A percentile compares a stretch with the other conserved stretches of the same genome.
phyloP scores from a whole-genome alignment of 2,888 invertebrate genomes.

The Dendrolimus houi region DNA sequence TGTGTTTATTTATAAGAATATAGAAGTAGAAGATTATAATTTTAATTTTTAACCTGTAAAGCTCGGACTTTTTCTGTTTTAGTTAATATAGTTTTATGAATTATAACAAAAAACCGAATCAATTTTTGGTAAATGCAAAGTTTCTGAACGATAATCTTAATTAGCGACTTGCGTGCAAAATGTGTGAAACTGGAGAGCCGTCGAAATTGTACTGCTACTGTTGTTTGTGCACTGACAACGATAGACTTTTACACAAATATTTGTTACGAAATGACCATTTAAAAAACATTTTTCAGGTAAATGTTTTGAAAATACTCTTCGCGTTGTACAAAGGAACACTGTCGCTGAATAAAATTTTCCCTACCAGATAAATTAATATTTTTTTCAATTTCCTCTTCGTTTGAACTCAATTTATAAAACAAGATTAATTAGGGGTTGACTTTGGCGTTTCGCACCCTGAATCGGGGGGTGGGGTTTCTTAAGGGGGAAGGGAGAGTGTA shows the following conservation, averaged over 20 bases:
- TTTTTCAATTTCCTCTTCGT: not conserved
- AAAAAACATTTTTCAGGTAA: slow-evolving; percentile 46
- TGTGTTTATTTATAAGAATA: too few relatives aligned
- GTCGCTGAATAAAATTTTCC: not conserved
- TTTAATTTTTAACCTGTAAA: too few relatives aligned
- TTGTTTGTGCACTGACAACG: slow-evolving; percentile 33
- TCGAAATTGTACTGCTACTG: slow-evolving; percentile 29
- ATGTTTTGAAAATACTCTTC: not conserved
- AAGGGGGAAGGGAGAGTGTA: not conserved
- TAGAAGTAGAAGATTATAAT: too few relatives aligned
- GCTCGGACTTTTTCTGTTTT: too few relatives aligned
- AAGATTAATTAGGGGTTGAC: not conserved
- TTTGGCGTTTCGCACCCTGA: too few relatives aligned
- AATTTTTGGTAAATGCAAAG: too few relatives aligned
- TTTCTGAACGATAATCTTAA: too few relatives aligned
- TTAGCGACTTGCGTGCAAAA: too few relatives aligned
- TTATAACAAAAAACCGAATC: too few relatives aligned
- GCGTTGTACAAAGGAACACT: not conserved
- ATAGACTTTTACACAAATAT: slow-evolving; percentile 24
- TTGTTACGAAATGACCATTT: slow-evolving; percentile 30
- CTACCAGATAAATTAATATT: not conserved
- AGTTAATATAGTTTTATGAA: too few relatives aligned
- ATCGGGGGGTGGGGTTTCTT: not conserved
- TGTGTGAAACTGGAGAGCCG: too few relatives aligned
- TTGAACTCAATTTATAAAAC: not conserved